Base-by-base conservation (phyloP, 2,888 invertebrate genomes). In the Netelia virgata region DNA sequence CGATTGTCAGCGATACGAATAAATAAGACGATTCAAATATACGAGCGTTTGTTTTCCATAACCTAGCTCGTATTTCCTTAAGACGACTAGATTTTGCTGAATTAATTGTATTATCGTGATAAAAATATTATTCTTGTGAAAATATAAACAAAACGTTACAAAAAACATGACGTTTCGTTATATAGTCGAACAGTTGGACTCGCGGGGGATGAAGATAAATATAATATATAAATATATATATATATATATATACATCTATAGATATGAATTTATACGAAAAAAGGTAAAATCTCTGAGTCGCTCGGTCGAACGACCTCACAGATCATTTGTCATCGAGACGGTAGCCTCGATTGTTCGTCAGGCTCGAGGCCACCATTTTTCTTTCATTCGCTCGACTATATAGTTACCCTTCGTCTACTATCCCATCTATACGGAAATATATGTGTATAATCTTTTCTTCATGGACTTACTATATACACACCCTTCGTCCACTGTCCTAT, bases 271-370 rank as follows among this genome's bases (percentile, higher is more conserved):
- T 47, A 47, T 47, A 47, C 11, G 14, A 43, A 74, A 50, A 61
- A 28, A 47, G 55, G 47, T 1, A 73, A 43, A 63, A 16, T 36
- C 59, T 50, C 53, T 41, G 75, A 53, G 20, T 64, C 63, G 63
- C 61, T 16, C 80, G 76, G 64, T 8, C 68, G 72, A 76, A 61
- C 61, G 63, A 76, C 61, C 59, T 84, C 50, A 80, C 68, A 20
- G 68, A 88, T 91, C 91, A 92, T 92, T 92, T 92, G 92, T 92
- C 92, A 92, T 92, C 91, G 90, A 87, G 86, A 88, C 88, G 87
- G 80, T 79, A 86, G 88, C 69, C 87, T 88, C 90, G 88, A 92
- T 92, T 91, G 90, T 92, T 91, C 89, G 90, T 86, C 89, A 82
- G 57, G 80, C 85, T 86, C 84, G 87, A 73, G 66, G 85, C 88